These are phyloP conservation scores for Bombus terrestris DNA, from an alignment of 1,140 invertebrate species.

Conservation along the genomic window DNA sequence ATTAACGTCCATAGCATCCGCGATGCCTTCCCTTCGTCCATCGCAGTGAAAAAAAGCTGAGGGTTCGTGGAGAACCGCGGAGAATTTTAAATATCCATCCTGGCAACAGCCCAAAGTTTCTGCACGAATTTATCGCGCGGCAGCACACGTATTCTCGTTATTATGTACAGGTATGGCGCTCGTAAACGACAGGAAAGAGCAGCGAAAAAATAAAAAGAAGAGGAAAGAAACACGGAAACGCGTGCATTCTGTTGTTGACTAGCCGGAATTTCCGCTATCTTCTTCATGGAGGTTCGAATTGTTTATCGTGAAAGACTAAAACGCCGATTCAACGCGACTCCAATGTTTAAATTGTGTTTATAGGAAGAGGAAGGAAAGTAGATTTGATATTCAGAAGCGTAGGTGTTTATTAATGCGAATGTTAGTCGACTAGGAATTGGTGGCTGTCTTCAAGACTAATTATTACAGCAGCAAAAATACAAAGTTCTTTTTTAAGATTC, in stretches of 20 bases:
- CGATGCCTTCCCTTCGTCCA: no score
- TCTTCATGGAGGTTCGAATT: background rate
- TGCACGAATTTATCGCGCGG: conserved; percentile 71
- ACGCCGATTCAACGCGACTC: background rate
- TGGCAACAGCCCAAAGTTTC: conserved; percentile 71
- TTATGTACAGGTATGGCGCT: conserved; percentile 45
- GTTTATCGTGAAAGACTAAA: background rate
- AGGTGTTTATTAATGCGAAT: no score
- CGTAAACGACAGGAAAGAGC: background rate
- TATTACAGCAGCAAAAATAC: no score
- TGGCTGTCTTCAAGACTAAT: no score
- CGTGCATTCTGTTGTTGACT: conserved; percentile 14
- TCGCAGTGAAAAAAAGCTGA: conserved; percentile 32
- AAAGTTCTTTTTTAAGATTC: no score
- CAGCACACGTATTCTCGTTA: conserved; percentile 51
- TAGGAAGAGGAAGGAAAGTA: no score
- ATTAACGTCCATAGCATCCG: conserved; percentile 28
- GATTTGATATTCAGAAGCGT: no score
- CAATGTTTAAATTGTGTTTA: no score
- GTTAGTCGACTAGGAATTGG: no score
- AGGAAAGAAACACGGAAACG: background rate
- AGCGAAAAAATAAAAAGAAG: background rate
- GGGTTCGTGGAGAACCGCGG: conserved; percentile 49
- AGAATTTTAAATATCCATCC: conserved; percentile 75
- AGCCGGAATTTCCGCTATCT: conserved; percentile 52